Base-by-base conservation (phyloP, 2,113 vertebrate species). In the Thamnaconus septentrionalis region DNA sequence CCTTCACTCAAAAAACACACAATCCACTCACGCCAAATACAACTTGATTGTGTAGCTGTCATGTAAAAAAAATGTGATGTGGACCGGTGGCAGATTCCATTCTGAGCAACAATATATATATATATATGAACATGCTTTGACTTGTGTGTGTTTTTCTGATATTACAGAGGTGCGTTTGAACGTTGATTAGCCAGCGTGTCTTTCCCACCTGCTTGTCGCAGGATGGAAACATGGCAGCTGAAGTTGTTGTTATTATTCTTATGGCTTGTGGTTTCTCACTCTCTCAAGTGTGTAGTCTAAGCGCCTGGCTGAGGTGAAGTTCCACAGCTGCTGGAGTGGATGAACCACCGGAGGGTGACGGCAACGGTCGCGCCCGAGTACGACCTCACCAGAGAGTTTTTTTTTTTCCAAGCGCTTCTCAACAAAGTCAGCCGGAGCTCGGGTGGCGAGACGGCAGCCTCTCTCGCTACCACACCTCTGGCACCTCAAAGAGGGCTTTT, bases 381-480 rank as follows among this genome's bases (percentile, higher is more conserved):
- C 18, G 18, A 31, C 1, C 18, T 31, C 18, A 31, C 18, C 18
- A 2, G 18, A 31, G 18, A 31, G 18, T 31, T 31, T 31, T 31
- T 31, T 64, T 48, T 57, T 10, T 59, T 56, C 52, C 41, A 61
- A 80, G 82, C 79, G 74, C 75, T 66, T 61, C 11, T 1, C 61
- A 68, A 62, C 60, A 65, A 56, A 61, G 11, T 0, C 8, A 59
- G 59, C 57, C 55, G 73, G 52, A 69, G 58, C 56, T 56, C 53
- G 51, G 12, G 49, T 10, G 56, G 47, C 66, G 61, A 53, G 31
- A 53, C 3, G 59, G 50, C 44, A 39, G 55, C 67, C 53, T 41
- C 69, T 52, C 48, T 54, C 5, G 78, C 85, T 92, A 93, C 92
- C 91, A 93, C 5, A 92, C 88, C 6, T 91, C 88, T 41, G 92